Evolutionary conservation across 2,888 invertebrate species (phyloP), one percentile per base, ranked within the genome.

Genomic region (Drosophila testacea): DNA sequence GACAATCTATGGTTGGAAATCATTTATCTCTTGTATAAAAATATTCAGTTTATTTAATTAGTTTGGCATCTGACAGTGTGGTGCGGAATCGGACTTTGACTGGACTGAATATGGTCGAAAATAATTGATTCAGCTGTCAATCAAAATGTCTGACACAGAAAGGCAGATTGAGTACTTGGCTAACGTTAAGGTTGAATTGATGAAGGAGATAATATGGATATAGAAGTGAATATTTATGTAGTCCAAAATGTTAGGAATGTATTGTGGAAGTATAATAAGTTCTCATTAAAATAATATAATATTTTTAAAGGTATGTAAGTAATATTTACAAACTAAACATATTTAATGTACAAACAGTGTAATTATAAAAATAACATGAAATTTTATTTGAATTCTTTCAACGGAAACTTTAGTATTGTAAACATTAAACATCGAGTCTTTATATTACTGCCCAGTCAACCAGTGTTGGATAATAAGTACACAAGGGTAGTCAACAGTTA

Each of bases 51-150:
- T 74, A 70, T 86, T 66, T 86, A 81, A 88, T 86, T 87, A 84
- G 73, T 81, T 74, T 80, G 75, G 62, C 67, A 67, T 52, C 39
- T 73, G 68, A 76, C 22, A 22, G 22, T 22, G 22, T 22, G 46
- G 56, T 48, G 6, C 52, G 6, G 10, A 30, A 6, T 28, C 36
- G 16, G 47, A 10, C 52, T 46, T 47, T 39, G 73, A 50, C 46
- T 48, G 63, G 7, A 28, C 34, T 64, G 50, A 59, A 69, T 67
- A 65, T 59, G 88, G 79, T 81, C 46, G 78, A 82, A 74, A 83
- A 78, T 67, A 89, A 83, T 83, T 83, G 83, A 88, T 88, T 88
- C 78, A 79, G 74, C 77, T 75, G 88, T 84, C 83, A 86, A 84
- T 79, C 81, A 13, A 41, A 32, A 22, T 62, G 77, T 52, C 47